Percentiles rank a stretch among this genome's conserved stretches.
phyloP scores from a whole-genome alignment of 2,888 invertebrate species.

The Entomobrya proxima region DNA sequence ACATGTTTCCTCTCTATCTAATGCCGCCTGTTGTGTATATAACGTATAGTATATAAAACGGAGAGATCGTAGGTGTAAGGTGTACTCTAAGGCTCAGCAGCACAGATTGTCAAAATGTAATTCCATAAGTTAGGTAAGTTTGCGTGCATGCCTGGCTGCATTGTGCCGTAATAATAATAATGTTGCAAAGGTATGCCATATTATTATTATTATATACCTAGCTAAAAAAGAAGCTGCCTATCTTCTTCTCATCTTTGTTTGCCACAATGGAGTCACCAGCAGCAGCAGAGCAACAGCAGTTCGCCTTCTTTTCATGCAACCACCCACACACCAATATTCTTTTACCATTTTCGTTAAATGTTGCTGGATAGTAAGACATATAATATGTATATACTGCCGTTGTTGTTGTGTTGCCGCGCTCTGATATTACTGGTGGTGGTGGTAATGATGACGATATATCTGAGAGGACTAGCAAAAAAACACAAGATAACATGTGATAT shows the following conservation, averaged over 20 bases:
- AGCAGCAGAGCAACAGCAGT: background rate
- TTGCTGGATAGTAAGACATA: slow-evolving; percentile 38
- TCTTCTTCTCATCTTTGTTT: slow-evolving; percentile 21
- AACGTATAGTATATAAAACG: too few relatives aligned
- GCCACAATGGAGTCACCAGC: background rate
- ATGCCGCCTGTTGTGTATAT: too few relatives aligned
- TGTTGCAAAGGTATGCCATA: background rate
- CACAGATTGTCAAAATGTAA: slow-evolving; percentile 1
- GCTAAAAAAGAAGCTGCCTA: background rate
- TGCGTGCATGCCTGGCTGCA: slow-evolving; percentile 5
- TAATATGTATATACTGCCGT: background rate
- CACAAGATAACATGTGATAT: slow-evolving; percentile 56
- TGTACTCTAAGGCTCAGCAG: background rate
- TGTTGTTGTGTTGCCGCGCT: background rate
- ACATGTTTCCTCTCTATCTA: too few relatives aligned
- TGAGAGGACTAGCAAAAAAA: slow-evolving; percentile 11
- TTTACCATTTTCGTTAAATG: slow-evolving; percentile 63
- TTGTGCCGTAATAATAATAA: background rate
- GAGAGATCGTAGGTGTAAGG: too few relatives aligned
- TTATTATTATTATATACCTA: background rate
- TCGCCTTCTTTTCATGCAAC: slow-evolving; percentile 43
- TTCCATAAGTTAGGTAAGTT: background rate
- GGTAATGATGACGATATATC: slow-evolving; percentile 19
- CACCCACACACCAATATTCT: slow-evolving; percentile 66
- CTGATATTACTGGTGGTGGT: slow-evolving; percentile 18